Base-by-base conservation (phyloP, 1,140 invertebrate species). In the Leptonema lineaticorne region DNA sequence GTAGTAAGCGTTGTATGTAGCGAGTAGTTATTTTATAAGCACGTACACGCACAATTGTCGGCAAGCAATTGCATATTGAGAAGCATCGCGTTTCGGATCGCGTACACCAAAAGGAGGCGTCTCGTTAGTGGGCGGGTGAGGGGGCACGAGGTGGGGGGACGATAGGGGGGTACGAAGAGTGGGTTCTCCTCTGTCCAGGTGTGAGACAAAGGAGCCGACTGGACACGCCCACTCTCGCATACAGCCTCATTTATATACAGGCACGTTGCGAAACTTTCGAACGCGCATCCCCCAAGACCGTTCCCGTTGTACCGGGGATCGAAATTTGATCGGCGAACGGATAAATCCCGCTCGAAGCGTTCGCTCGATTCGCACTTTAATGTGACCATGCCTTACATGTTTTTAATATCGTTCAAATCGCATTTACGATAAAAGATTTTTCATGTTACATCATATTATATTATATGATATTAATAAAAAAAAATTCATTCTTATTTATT, bases 121-220 rank as follows among this genome's bases (percentile, higher is more conserved):
- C 63, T 64, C 63, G 63, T 50, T 50, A 53, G 63, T 45, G 9
- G 27, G 6, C 9, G 50, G 27, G 26, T 16, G 45, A 9, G 8
- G 65, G 18, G 33, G 65, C 11, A 28, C n/a, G 18, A 33, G 2
- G 56, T 14, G 20, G 26, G 20, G 30, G 18, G 28, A 29, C 28
- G 16, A 22, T 22, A 20, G 45, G 69, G 20, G 57, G 46, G 62
- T 53, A 41, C 29, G 56, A 37, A 58, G 53, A n/a, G n/a, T 11
- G 50, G 24, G 6, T 4, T 6, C 5, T 7, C 5, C 6, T 24
- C 2, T 24, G 57, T 33, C 67, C 66, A 71, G 70, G 70, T 71
- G 70, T 71, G 70, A 71, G 64, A 53, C 66, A 71, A 71, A 71
- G 70, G 57, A 62, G 67, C 70, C 70, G 70, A 50, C 67, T n/a